Conservation (phyloP, 2,797 vertebrate species). For the Falco novaeseelandiae region DNA sequence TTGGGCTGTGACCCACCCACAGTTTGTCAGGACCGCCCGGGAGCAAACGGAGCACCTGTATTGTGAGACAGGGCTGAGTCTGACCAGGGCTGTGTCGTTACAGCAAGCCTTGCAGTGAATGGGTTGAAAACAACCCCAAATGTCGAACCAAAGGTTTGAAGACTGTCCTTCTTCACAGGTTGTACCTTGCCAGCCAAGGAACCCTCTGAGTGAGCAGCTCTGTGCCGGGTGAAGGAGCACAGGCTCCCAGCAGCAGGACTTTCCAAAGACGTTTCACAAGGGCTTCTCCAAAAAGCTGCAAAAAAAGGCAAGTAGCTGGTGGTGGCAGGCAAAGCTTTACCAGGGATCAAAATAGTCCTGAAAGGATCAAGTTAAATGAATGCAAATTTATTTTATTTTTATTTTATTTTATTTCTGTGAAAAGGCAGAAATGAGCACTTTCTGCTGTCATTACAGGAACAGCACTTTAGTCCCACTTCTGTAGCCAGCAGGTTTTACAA, state of each 20-base stretch:
- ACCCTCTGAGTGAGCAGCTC: background rate
- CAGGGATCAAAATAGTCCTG: background rate
- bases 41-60: background rate
- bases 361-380: background rate
- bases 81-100: background rate
- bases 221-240: background rate
- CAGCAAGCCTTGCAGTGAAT: background rate
- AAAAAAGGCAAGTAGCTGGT: background rate
- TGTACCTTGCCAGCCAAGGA: background rate
- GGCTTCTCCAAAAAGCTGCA: background rate
- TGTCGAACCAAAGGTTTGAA: background rate
- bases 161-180: background rate
- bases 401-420: background rate
- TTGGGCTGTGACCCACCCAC: background rate
- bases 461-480: background rate
- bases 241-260: background rate
- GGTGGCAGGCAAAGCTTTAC: background rate
- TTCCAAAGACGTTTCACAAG: background rate
- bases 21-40: background rate
- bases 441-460: background rate
- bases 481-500: background rate
- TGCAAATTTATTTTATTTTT: background rate
- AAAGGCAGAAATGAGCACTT: background rate
- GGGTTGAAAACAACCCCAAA: background rate
- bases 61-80: background rate